Evolutionary conservation across 2,797 vertebrate genomes (phyloP).

Genomic region (Amblyraja radiata): DNA sequence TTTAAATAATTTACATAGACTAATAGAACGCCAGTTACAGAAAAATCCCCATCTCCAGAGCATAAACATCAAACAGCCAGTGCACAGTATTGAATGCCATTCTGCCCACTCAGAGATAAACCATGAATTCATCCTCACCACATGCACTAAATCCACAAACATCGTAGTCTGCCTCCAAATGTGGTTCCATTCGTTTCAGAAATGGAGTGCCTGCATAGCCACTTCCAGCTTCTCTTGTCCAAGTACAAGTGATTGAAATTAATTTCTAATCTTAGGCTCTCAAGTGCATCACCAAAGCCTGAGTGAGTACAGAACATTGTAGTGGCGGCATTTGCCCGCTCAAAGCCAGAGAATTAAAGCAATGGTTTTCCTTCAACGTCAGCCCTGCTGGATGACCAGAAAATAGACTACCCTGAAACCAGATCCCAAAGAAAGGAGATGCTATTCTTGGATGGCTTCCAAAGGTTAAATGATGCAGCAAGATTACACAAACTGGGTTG

Average conservation of each 20-base stretch:
- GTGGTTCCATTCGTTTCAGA: too few species aligned
- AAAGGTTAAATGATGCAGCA: neutral
- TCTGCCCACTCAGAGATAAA: neutral
- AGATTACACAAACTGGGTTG: neutral
- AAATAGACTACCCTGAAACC: neutral
- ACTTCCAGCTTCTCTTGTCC: too few species aligned
- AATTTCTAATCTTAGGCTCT: too few species aligned
- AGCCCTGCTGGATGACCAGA: neutral
- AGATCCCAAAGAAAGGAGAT: neutral
- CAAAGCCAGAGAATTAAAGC: neutral
- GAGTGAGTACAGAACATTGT: too few species aligned
- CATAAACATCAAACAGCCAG: neutral
- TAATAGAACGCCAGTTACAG: neutral
- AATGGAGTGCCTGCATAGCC: too few species aligned
- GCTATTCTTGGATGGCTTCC: too few species aligned
- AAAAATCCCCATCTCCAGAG: neutral
- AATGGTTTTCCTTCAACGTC: neutral
- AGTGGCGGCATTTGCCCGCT: neutral
- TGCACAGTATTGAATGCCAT: neutral
- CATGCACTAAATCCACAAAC: too few species aligned
- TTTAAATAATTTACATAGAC: neutral
- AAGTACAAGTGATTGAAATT: too few species aligned
- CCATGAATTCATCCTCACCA: too few species aligned
- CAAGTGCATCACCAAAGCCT: neutral
- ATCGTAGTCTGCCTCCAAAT: too few species aligned